Conservation (phyloP, 2,113 vertebrate genomes). For the Mugil cephalus region DNA sequence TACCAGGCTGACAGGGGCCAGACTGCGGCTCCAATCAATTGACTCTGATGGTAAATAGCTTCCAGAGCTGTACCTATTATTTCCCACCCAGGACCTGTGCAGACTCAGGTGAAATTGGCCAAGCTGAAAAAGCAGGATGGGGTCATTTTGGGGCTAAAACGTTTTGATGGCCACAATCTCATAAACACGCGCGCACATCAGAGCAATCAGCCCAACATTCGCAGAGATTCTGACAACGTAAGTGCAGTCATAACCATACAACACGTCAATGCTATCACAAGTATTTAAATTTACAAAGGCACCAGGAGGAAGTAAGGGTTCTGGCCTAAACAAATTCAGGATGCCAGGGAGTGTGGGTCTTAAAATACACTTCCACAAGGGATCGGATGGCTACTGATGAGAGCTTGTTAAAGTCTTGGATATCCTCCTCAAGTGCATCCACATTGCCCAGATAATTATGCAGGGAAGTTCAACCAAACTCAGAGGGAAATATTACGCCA, state of each 20-base stretch:
- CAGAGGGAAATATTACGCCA: constrained; percentile 38
- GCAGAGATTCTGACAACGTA: constrained; percentile 51
- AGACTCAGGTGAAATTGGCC: constrained; percentile 78
- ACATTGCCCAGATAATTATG: constrained; percentile 50
- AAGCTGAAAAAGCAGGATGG: constrained; percentile 46
- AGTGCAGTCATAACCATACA: constrained; percentile 41
- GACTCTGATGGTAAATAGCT: constrained; percentile 83
- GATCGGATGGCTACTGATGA: constrained; percentile 65
- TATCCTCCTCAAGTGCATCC: constrained; percentile 58
- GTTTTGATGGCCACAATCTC: constrained; percentile 31
- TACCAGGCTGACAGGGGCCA: constrained; percentile 73
- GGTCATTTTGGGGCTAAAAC: constrained; percentile 54
- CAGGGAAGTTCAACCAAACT: constrained; percentile 21
- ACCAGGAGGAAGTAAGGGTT: constrained; percentile 58
- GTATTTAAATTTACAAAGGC: constrained; percentile 33
- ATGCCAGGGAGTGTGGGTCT: constrained; percentile 66
- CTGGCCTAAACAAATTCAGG: constrained; percentile 76
- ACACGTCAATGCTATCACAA: constrained; percentile 44
- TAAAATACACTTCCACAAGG: constrained; percentile 57
- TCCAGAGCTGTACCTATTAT: constrained; percentile 82
- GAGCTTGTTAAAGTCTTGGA: constrained; percentile 59
- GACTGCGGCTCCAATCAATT: constrained; percentile 76
- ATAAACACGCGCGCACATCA: constrained; percentile 19
- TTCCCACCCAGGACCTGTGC: constrained; percentile 71
- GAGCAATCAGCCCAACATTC: constrained; percentile 38